These are phyloP conservation scores for Caretta caretta DNA, from an alignment of 2,113 vertebrate species.

Conservation along the genomic window DNA sequence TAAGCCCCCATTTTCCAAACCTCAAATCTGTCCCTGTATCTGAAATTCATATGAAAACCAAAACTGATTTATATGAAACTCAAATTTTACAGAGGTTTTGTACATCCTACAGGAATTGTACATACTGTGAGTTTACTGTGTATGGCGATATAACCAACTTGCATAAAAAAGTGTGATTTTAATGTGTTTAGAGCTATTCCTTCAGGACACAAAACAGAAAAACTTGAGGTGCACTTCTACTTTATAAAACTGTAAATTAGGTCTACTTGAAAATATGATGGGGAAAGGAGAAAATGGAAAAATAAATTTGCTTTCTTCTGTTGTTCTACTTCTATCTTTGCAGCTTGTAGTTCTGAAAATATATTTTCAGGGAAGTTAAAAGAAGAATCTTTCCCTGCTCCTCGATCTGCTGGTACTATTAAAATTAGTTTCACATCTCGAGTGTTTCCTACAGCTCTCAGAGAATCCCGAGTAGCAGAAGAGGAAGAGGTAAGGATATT, in stretches of 20 bases:
- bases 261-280: not conserved
- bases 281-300: not conserved
- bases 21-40: not conserved
- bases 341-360: conserved; percentile 60
- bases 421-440: conserved; percentile 89
- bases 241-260: not conserved
- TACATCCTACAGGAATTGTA: not conserved
- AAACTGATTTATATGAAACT: not conserved
- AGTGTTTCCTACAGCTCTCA: conserved; percentile 91
- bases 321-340: conserved; percentile 25
- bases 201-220: not conserved
- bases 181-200: not conserved
- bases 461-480: conserved; percentile 88
- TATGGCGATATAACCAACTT: not conserved
- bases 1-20: not conserved
- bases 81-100: not conserved
- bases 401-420: conserved; percentile 86
- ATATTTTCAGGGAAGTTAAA: conserved; percentile 77
- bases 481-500: conserved; percentile 90
- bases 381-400: conserved; percentile 77
- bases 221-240: not conserved
- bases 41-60: not conserved
- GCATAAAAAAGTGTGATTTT: not conserved
- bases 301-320: not conserved
- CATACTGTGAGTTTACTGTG: not conserved